phyloP scores from a whole-genome alignment of 2,888 invertebrate species.

The Lasioglossum calceatum region DNA sequence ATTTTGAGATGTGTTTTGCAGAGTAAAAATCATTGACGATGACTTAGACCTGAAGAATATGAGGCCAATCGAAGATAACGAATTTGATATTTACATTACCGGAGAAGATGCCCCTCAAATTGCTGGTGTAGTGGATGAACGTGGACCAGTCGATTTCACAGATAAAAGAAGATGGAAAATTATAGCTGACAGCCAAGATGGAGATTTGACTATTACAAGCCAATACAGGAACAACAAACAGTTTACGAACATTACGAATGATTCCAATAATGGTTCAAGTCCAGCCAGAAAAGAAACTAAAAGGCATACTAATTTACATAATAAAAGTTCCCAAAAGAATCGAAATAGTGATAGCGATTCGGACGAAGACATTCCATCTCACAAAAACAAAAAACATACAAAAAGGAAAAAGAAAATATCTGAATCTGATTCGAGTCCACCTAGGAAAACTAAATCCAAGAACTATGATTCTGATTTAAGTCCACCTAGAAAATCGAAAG shows the following conservation, averaged over 20 bases:
- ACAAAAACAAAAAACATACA: conserved; percentile 22
- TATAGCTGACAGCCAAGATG: conserved; percentile 79
- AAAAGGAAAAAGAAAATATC: conserved; percentile 19
- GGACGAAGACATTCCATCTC: not conserved
- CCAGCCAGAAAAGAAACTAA: conserved; percentile 74
- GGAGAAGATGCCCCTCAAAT: conserved; percentile 97
- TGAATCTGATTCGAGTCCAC: conserved; percentile 67
- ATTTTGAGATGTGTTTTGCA: conserved; percentile 83
- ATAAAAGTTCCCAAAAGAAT: not conserved
- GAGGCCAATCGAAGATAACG: conserved; percentile 87
- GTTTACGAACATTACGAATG: not conserved
- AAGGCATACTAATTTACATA: not conserved
- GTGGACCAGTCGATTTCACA: conserved; percentile 78
- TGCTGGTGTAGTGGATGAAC: conserved; percentile 94
- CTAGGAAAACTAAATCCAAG: conserved; percentile 67
- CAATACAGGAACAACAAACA: conserved; percentile 21
- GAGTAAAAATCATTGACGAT: conserved; percentile 94
- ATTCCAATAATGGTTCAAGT: conserved; percentile 74
- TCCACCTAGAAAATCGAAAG: conserved; percentile 43
- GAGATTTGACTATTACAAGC: conserved; percentile 64
- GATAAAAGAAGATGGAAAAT: conserved; percentile 82
- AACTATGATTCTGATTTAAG: conserved; percentile 63
- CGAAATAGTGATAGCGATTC: conserved; percentile 21
- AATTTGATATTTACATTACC: conserved; percentile 88
- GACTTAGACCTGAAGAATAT: conserved; percentile 89